Conservation (phyloP, 2,888 invertebrate species). For the Drosophila suboccidentalis region DNA sequence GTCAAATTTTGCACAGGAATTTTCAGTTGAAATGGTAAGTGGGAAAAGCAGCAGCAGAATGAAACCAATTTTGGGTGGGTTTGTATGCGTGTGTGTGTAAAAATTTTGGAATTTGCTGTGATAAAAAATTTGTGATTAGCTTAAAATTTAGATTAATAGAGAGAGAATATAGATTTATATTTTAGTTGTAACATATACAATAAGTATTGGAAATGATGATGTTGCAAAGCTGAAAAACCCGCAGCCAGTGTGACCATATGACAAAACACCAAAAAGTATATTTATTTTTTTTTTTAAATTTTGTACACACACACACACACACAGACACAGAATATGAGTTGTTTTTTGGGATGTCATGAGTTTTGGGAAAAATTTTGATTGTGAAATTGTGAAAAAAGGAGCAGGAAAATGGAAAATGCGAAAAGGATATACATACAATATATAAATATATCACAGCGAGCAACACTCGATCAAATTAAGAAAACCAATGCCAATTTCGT, state of each 20-base stretch:
- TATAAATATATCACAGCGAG: conserved; percentile 29
- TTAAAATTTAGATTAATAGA: conserved; percentile 60
- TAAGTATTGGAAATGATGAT: neutral
- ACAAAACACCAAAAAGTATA: neutral
- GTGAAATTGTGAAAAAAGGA: too few species aligned
- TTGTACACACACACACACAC: too few species aligned
- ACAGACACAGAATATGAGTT: too few species aligned
- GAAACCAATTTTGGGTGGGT: conserved; percentile 32
- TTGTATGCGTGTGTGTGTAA: conserved; percentile 18
- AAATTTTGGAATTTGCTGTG: conserved; percentile 48
- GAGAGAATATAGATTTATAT: conserved; percentile 24
- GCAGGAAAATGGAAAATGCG: neutral
- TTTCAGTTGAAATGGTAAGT: neutral
- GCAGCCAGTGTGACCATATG: conserved; percentile 22
- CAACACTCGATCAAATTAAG: conserved; percentile 22
- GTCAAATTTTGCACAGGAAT: neutral
- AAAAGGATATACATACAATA: neutral
- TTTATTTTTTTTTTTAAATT: too few species aligned
- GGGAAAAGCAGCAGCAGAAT: conserved; percentile 10
- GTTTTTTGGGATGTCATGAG: too few species aligned
- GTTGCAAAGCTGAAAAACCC: conserved; percentile 4
- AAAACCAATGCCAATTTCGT: conserved; percentile 74
- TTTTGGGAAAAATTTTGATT: too few species aligned
- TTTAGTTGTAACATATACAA: neutral
- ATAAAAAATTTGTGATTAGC: conserved; percentile 66